Evolutionary conservation across 2,888 invertebrate species (phyloP).

Genomic region (Drosophila paranaensis): DNA sequence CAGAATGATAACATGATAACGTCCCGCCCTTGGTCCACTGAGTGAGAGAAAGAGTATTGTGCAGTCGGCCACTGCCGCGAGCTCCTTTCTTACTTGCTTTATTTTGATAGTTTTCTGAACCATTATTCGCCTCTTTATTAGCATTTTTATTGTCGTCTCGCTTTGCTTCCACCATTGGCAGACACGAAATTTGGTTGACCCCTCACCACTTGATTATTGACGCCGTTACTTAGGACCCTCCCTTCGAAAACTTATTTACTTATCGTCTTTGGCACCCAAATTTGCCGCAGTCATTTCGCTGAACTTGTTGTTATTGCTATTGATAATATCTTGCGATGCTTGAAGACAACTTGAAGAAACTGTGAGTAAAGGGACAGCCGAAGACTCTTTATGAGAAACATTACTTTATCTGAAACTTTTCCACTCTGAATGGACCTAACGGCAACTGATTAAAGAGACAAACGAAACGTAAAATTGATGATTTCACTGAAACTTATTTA

Average conservation of each 20-base stretch:
- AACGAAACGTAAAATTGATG: slow-evolving; percentile 5
- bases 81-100: background rate
- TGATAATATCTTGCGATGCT: slow-evolving; percentile 15
- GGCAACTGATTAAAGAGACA: slow-evolving; percentile 36
- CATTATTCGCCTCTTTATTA: background rate
- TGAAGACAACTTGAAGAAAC: slow-evolving; percentile 8
- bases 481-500: slow-evolving; percentile 22
- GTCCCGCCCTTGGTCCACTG: background rate
- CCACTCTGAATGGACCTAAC: slow-evolving; percentile 50
- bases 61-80: too few species aligned
- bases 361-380: slow-evolving; percentile 11
- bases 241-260: slow-evolving; percentile 39
- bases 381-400: slow-evolving; percentile 29
- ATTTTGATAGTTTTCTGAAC: slow-evolving; percentile 17
- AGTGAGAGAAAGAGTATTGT: background rate
- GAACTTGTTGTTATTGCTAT: slow-evolving; percentile 1
- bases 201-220: slow-evolving; percentile 53
- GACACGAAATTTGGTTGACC: slow-evolving; percentile 36
- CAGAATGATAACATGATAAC: background rate
- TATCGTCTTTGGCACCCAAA: slow-evolving; percentile 29
- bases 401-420: slow-evolving; percentile 58
- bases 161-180: slow-evolving; percentile 18
- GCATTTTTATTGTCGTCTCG: slow-evolving; percentile 12
- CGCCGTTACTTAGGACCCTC: slow-evolving; percentile 45
- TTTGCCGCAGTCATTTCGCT: slow-evolving; percentile 40